phyloP scores from a whole-genome alignment of 2,797 vertebrate genomes.

The Parauchenoglanis ngamensis region DNA sequence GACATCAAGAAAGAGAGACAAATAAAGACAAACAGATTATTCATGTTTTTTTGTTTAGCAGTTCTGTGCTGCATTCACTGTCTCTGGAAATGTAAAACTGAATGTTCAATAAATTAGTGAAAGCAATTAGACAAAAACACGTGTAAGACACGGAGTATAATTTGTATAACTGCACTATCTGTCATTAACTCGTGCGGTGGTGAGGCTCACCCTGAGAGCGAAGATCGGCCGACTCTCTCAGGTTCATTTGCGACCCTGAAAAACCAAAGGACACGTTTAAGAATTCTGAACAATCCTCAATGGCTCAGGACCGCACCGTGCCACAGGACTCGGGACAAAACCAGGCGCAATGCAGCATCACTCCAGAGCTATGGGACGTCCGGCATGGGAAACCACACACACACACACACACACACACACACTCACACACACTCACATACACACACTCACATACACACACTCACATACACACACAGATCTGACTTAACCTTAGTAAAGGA shows the following conservation, averaged over 20 bases:
- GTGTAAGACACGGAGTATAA: neutral
- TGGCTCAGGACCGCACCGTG: neutral
- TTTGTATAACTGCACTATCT: neutral
- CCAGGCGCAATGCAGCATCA: slow-evolving; percentile 26
- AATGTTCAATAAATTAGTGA: neutral
- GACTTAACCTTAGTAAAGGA: neutral
- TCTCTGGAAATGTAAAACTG: neutral
- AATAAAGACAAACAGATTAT: no score
- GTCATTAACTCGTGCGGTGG: neutral
- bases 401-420: neutral
- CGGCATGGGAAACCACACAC: slow-evolving; percentile 22
- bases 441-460: slow-evolving; percentile 4
- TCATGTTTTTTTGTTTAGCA: neutral
- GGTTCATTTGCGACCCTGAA: slow-evolving; percentile 97
- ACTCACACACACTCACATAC: no score
- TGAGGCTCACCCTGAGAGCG: slow-evolving; percentile 90
- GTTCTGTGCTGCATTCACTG: neutral
- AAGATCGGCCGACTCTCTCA: slow-evolving; percentile 98
- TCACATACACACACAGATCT: neutral
- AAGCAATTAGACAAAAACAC: neutral
- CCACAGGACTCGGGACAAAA: slow-evolving; percentile 43
- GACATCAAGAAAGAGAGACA: neutral
- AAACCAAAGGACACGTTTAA: slow-evolving; percentile 51
- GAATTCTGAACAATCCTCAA: neutral
- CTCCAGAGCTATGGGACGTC: neutral